phyloP scores from a whole-genome alignment of 2,797 vertebrate genomes.

The Lagocephalus sceleratus region DNA sequence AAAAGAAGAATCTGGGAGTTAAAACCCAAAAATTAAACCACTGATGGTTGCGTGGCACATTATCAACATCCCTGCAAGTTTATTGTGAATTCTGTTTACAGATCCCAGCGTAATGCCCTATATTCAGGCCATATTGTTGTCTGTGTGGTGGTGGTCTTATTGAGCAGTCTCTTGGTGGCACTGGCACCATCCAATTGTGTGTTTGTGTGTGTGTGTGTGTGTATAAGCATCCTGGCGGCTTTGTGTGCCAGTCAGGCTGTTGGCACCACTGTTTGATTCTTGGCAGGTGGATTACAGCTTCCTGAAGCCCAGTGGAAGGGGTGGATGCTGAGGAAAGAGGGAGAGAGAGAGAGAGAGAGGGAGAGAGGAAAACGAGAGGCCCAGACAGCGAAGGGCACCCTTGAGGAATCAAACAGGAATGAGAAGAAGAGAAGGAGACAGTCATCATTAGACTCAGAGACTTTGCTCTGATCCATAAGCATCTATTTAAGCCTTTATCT shows the following conservation, averaged over 20 bases:
- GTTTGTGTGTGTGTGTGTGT: conserved; percentile 34
- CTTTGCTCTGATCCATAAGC: conserved; percentile 1
- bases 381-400: conserved; percentile 10
- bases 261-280: conserved; percentile 68
- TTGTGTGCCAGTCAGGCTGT: conserved; percentile 62
- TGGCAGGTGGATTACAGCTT: conserved; percentile 76
- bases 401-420: conserved; percentile 37
- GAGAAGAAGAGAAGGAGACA: conserved; percentile 32
- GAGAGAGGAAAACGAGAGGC: conserved; percentile 21
- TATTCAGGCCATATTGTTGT: no score
- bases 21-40: no score
- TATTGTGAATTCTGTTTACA: no score
- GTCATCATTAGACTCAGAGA: not conserved
- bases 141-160: conserved; percentile 50
- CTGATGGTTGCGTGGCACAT: no score
- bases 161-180: conserved; percentile 42
- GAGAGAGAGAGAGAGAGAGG: conserved; percentile 9
- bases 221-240: conserved; percentile 50
- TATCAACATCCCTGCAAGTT: no score
- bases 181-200: conserved; percentile 40
- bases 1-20: no score
- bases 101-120: no score
- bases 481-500: not conserved
- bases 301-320: conserved; percentile 60
- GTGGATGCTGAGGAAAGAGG: conserved; percentile 50